Percentiles rank a stretch among this genome's conserved stretches.
Conservation (phyloP, 2,113 vertebrate species). For the Muntiacus muntjak region DNA sequence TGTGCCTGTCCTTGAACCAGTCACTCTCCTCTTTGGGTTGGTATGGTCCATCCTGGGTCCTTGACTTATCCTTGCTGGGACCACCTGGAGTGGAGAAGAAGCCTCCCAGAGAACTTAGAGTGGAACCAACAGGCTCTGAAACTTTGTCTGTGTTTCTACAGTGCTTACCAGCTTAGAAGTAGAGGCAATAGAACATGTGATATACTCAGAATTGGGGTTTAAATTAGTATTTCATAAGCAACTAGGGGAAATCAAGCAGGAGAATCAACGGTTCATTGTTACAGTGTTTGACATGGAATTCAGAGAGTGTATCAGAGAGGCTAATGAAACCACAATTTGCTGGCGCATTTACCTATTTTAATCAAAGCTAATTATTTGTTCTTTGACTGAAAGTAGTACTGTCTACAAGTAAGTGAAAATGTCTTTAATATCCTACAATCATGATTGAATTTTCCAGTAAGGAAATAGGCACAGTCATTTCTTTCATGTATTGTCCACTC, state of each 20-base stretch:
- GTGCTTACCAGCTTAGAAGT: background rate
- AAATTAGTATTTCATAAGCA: background rate
- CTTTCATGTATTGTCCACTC: background rate
- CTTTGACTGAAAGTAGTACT: background rate
- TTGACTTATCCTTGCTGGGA: background rate
- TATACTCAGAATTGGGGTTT: background rate
- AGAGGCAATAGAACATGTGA: background rate
- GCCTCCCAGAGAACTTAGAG: background rate
- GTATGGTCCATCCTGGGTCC: background rate
- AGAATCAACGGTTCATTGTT: background rate
- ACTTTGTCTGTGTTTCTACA: background rate
- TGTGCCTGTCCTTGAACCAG: background rate
- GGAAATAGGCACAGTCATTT: conserved; percentile 8
- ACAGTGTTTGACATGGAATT: background rate
- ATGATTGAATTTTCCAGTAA: background rate
- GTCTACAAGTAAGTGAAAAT: conserved; percentile 13
- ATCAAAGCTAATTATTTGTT: conserved; percentile 4
- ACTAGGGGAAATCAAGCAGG: background rate
- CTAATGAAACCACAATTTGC: background rate
- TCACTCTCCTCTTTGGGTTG: background rate
- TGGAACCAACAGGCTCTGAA: background rate
- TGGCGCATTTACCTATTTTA: background rate
- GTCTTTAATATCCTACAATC: background rate
- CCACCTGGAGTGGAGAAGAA: background rate
- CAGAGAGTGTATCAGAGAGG: background rate